These are phyloP conservation scores for Hedya salicella DNA, from an alignment of 2,888 invertebrate genomes.

Conservation along the genomic window DNA sequence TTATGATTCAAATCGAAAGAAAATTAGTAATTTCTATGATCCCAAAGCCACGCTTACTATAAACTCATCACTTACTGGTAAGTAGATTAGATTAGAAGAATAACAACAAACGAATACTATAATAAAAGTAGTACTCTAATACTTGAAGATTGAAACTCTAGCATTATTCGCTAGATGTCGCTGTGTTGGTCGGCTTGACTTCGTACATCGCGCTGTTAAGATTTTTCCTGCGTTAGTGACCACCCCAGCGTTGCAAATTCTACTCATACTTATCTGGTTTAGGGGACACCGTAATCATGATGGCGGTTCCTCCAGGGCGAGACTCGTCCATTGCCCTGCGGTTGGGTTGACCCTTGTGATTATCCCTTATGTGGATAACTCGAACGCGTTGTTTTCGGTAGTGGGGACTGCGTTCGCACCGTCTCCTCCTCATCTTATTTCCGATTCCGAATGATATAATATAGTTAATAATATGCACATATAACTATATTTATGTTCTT, in stretches of 20 bases:
- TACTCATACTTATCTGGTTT: background rate
- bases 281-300: background rate
- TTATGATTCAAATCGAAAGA: conserved; percentile 58
- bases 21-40: conserved; percentile 63
- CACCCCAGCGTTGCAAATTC: background rate
- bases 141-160: background rate
- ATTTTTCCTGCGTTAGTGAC: background rate
- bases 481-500: too few relatives aligned
- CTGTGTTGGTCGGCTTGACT: background rate
- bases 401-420: background rate
- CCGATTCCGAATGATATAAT: too few relatives aligned
- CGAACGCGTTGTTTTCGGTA: background rate
- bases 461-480: too few relatives aligned
- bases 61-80: conserved; percentile 41
- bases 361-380: background rate
- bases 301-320: background rate
- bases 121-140: background rate
- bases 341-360: background rate
- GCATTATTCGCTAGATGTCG: too few relatives aligned
- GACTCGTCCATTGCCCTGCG: background rate
- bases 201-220: background rate
- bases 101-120: background rate
- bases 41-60: conserved; percentile 54
- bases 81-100: background rate
- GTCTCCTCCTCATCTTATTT: background rate